Conservation (phyloP, 1,140 invertebrate genomes). For the Zaprionus africanus region DNA sequence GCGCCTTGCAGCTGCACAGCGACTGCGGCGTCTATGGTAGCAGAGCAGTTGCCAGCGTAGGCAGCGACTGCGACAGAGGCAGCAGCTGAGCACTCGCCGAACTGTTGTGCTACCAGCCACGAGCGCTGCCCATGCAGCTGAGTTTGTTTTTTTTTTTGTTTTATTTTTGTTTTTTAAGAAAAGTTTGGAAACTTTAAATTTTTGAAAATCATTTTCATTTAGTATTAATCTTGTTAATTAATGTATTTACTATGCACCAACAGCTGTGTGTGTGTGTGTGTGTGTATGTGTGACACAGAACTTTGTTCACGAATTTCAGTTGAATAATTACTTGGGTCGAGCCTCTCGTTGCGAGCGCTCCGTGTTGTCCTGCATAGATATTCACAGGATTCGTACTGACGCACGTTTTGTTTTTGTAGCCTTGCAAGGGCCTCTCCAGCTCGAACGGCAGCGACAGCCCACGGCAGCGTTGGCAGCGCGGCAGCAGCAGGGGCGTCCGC, state of each 20-base stretch:
- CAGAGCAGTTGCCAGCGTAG: not conserved
- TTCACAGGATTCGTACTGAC: conserved; percentile 79
- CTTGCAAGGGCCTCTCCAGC: conserved; percentile 59
- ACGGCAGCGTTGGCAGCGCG: conserved; percentile 6
- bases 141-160: conserved; percentile 37
- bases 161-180: not conserved
- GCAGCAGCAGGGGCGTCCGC: conserved; percentile 18
- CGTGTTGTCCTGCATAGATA: conserved; percentile 81
- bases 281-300: not conserved
- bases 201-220: conserved; percentile 9
- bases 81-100: conserved; percentile 29
- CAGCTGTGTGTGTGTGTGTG: not conserved
- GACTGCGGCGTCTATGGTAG: conserved; percentile 19
- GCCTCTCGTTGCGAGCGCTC: conserved; percentile 46
- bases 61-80: conserved; percentile 30
- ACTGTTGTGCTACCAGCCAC: conserved; percentile 12
- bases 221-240: not conserved
- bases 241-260: not conserved
- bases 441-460: not conserved
- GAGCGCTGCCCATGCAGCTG: conserved; percentile 59
- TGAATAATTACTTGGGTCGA: conserved; percentile 19
- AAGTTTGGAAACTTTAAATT: conserved; percentile 6
- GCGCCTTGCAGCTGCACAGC: conserved; percentile 19
- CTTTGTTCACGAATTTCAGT: conserved; percentile 13
- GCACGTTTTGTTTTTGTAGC: conserved; percentile 79